These are phyloP conservation scores for Holotrichia oblita DNA, from an alignment of 1,140 invertebrate species.

Conservation along the genomic window DNA sequence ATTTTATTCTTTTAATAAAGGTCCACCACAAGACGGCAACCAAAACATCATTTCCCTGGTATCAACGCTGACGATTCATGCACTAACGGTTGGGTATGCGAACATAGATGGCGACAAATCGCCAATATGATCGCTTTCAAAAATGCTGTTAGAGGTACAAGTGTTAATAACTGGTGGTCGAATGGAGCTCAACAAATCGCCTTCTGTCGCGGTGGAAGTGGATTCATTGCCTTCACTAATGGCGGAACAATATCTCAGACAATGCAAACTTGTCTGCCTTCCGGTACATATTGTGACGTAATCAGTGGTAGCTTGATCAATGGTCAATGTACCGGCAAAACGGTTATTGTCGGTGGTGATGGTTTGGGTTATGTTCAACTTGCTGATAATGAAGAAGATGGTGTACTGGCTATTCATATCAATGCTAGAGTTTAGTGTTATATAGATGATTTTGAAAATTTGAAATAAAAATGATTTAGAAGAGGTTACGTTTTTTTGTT, in stretches of 20 bases:
- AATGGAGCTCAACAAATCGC: constrained; percentile 78
- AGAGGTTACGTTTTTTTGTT: too few relatives aligned
- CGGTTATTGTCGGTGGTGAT: constrained; percentile 68
- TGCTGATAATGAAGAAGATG: constrained; percentile 68
- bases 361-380: constrained; percentile 73
- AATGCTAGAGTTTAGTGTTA: constrained; percentile 32
- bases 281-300: constrained; percentile 85
- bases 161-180: constrained; percentile 74
- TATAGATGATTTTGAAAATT: too few relatives aligned
- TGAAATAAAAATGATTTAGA: too few relatives aligned
- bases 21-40: constrained; percentile 68
- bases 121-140: constrained; percentile 80
- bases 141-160: constrained; percentile 67
- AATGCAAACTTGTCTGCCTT: constrained; percentile 74
- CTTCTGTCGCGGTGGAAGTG: constrained; percentile 73
- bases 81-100: constrained; percentile 84
- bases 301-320: constrained; percentile 73
- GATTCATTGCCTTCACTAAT: constrained; percentile 77
- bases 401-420: constrained; percentile 82
- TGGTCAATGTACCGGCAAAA: constrained; percentile 74
- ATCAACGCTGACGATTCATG: constrained; percentile 73
- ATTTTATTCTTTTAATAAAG: background rate
- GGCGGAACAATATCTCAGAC: constrained; percentile 65
- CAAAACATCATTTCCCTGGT: constrained; percentile 71
- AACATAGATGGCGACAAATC: constrained; percentile 87